Evolutionary conservation across 2,888 invertebrate species (phyloP), one percentile per base, ranked within the genome.

Genomic region (Pediacus dermestoides): DNA sequence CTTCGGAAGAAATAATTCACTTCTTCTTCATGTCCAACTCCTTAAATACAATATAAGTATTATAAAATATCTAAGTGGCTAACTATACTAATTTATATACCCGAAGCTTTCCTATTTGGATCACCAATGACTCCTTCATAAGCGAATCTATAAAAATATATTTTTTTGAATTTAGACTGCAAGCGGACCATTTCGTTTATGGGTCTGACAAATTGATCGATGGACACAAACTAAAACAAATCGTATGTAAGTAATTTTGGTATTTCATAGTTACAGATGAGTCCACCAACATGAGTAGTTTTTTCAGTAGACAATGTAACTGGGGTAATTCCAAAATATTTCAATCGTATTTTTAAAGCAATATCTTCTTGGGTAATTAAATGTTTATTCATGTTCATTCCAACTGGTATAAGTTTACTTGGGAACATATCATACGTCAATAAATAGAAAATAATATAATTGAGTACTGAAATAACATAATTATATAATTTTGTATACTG

Each of bases 181-280:
- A 69, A 57, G 45, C 74, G 72, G 37, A 72, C 69, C 16, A 52
- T 46, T 25, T 63, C 50, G 30, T 53, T 41, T 3, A 55, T 63
- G 1, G 71, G 63, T 51, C 76, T 73, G 41, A 73, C 68, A 23
- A 56, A 50, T 12, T 65, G 44, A 1, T 70, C 53, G 48, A 76
- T 75, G n/a, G 63, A 65, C 1, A 70, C 46, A 48, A 74, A 77
- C 25, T 70, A 28, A 12, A n/a, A n/a, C n/a, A n/a, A n/a, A n/a
- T n/a, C n/a, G n/a, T n/a, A n/a, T n/a, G n/a, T 28, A 28, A 25
- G 9, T 8, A 28, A 28, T 3, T 13, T 4, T 28, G 11, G 10
- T n/a, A 14, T 13, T 28, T 28, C 7, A 23, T 23, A 10, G 6
- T 18, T 28, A 28, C 3, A 28, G 4, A 2, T 11, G 3, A 28